Conservation (phyloP, 2,797 vertebrate species). For the Lepidocolaptes lacrymiger region DNA sequence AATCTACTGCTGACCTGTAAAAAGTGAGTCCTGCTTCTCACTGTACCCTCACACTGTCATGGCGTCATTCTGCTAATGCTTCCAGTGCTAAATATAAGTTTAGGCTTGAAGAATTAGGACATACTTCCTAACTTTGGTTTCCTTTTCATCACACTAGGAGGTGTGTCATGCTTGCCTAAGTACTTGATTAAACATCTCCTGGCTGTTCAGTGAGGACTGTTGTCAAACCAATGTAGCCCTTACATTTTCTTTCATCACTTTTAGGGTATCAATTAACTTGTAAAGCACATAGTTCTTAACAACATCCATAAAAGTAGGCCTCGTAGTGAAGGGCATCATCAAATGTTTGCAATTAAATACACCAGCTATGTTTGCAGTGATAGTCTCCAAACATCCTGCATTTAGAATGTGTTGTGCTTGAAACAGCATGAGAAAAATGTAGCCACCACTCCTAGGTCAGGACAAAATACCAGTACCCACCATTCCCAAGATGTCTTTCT, state of each 20-base stretch:
- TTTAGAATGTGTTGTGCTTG: slow-evolving; percentile 24
- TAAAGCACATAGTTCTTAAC: not conserved
- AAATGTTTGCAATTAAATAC: not conserved
- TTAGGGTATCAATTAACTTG: slow-evolving; percentile 29
- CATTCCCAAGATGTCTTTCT: slow-evolving; percentile 37
- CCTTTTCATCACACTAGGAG: slow-evolving; percentile 8
- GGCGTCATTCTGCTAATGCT: slow-evolving; percentile 10
- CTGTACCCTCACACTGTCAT: not conserved
- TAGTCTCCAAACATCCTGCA: not conserved
- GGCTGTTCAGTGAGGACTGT: not conserved
- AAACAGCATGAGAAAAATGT: slow-evolving; percentile 40
- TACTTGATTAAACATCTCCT: not conserved
- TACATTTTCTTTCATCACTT: not conserved
- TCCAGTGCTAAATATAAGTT: slow-evolving; percentile 22
- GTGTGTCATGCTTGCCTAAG: slow-evolving; percentile 8
- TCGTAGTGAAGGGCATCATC: not conserved
- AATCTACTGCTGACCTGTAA: not conserved
- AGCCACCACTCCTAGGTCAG: slow-evolving; percentile 19
- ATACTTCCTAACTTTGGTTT: slow-evolving; percentile 20
- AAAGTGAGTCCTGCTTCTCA: not conserved
- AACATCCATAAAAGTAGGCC: not conserved
- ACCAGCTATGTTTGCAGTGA: not conserved
- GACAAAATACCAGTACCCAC: not conserved
- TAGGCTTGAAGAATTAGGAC: slow-evolving; percentile 3
- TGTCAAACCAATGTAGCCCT: not conserved